These are phyloP conservation scores for Phyllotreta cruciferae DNA, from an alignment of 2,888 invertebrate genomes.

Conservation along the genomic window DNA sequence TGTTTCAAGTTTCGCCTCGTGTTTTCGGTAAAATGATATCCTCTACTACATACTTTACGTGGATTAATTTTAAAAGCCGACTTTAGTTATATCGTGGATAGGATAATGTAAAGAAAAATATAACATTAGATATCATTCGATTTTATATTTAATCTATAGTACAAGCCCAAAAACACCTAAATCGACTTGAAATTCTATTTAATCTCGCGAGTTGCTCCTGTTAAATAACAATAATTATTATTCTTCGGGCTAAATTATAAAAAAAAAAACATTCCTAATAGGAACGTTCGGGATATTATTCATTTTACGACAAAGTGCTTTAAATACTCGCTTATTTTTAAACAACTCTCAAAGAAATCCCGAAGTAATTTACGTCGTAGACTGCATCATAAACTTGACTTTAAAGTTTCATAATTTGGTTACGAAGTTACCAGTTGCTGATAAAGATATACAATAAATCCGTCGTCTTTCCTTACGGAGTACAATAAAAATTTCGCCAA, in stretches of 20 bases:
- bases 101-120: no score
- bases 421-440: constrained; percentile 18
- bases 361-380: constrained; percentile 14
- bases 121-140: no score
- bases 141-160: no score
- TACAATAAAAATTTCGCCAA: background rate
- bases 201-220: no score
- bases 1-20: constrained; percentile 9
- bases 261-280: no score
- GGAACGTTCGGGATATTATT: no score
- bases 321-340: constrained; percentile 1
- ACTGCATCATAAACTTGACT: constrained; percentile 16
- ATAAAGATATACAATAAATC: constrained; percentile 16
- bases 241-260: no score
- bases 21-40: constrained; percentile 5
- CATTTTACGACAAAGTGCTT: background rate
- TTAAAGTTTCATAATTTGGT: constrained; percentile 23
- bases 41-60: background rate
- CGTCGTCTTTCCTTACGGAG: background rate
- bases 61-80: no score
- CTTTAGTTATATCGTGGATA: no score
- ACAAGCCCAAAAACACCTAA: no score
- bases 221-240: no score
- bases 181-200: no score
- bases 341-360: constrained; percentile 1